Base-by-base conservation (phyloP, 1,140 invertebrate species). In the Drosophila hydei region DNA sequence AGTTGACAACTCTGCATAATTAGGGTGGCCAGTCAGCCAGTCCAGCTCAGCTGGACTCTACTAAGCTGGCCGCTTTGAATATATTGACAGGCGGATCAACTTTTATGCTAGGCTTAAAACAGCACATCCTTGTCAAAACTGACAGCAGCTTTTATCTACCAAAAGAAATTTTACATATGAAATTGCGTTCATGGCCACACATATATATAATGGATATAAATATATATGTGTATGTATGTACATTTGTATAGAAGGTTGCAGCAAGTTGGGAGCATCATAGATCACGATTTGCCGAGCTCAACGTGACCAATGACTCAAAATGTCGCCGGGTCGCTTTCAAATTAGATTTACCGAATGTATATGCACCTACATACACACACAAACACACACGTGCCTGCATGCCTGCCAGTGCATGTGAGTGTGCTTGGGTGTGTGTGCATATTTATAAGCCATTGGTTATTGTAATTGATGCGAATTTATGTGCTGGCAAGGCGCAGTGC, bases 291-390 rank as follows among this genome's bases (percentile, higher is more conserved):
- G 19, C 21, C 30, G 27, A 33, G 33, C 21, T 27, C 9, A 30
- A 23, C 16, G 25, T 55, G 18, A 11, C 40, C 23, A 19, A 55
- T 25, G 38, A 50, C 16, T 61, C 7, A 30, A 73, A 78, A 55
- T 55, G 61, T n/a, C 40, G 21, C 11, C 27, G 42, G n/a, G 6
- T 77, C 27, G 51, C 73, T 19, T 62, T 19, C 19, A 74, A 79
- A 78, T 78, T 78, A 51, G 56, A 77, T 77, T 77, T 72, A 43
- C 25, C 25, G 56, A 72, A 45, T 72, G 30, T 27, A n/a, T 62
- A 72, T 36, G 59, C 50, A 56, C 59, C 36, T n/a, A 50, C 45
- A 38, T 19, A 61, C 33, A 27, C 30, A 40, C 43, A 60, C 11
- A 36, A 18, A 38, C 7, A 9, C 6, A 19, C 42, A 45, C 4